Evolutionary conservation across 2,888 invertebrate species (phyloP).

Genomic region (Frankliniella intonsa): DNA sequence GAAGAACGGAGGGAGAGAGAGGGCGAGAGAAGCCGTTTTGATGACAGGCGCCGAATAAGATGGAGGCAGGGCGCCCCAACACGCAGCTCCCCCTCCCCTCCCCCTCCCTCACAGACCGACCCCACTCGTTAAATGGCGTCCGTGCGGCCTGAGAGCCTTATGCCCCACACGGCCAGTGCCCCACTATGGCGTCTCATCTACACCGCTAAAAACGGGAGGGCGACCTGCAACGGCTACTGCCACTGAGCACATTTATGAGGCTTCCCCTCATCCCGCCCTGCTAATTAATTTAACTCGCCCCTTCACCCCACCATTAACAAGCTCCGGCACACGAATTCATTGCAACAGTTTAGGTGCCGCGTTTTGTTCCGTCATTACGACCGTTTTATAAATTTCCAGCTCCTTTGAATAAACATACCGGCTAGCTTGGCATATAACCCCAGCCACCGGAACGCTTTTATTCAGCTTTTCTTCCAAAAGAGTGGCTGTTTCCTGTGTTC

Average conservation of each 20-base stretch:
- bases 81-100: slow-evolving; percentile 45
- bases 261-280: neutral
- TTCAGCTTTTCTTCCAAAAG: too few species aligned
- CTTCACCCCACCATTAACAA: slow-evolving; percentile 31
- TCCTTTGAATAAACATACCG: too few species aligned
- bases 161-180: neutral
- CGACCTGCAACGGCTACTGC: too few species aligned
- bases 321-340: slow-evolving; percentile 31
- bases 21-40: neutral
- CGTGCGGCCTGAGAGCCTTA: neutral
- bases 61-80: slow-evolving; percentile 44
- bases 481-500: too few species aligned
- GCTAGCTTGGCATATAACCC: too few species aligned
- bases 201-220: neutral
- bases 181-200: neutral
- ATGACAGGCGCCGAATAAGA: neutral
- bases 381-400: neutral
- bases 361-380: neutral
- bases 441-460: too few species aligned
- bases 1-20: neutral
- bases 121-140: slow-evolving; percentile 34
- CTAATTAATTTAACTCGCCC: slow-evolving; percentile 33
- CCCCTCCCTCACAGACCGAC: slow-evolving; percentile 41
- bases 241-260: too few species aligned
- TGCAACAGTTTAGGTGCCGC: slow-evolving; percentile 2